phyloP scores from a whole-genome alignment of 2,797 vertebrate genomes.

The Sebastes nivosus region DNA sequence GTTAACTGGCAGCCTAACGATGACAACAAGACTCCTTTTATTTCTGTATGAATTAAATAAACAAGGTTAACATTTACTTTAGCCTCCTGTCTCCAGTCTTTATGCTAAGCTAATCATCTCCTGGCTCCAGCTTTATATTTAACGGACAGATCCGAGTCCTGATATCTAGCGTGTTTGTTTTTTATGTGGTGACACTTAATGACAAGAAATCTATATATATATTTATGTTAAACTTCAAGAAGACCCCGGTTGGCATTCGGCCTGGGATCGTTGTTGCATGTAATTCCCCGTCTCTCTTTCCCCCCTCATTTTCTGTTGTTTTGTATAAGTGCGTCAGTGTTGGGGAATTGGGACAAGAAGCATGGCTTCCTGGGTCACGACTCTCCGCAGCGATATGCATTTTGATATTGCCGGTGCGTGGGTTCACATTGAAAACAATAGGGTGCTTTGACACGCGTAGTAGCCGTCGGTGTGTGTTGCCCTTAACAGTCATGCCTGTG shows the following conservation, averaged over 20 bases:
- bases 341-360: background rate
- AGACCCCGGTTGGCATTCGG: background rate
- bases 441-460: background rate
- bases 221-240: background rate
- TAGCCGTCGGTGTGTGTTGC: background rate
- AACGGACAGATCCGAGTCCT: background rate
- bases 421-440: conserved; percentile 11
- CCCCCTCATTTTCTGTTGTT: background rate
- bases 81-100: background rate
- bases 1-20: background rate
- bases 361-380: background rate
- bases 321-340: background rate
- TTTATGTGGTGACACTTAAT: background rate
- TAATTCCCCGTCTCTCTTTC: too few species aligned
- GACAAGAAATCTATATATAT: background rate
- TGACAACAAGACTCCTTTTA: background rate
- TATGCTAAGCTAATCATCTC: too few species aligned
- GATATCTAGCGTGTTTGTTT: background rate
- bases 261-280: background rate
- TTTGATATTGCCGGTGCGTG: background rate
- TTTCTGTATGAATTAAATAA: background rate
- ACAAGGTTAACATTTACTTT: background rate
- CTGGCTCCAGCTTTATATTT: background rate
- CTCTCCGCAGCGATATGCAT: background rate
- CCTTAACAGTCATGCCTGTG: conserved; percentile 4